A percentile compares a stretch with the other conserved stretches of the same genome.
Conservation (phyloP, 2,888 invertebrate species). For the Stegophylla sp. region DNA sequence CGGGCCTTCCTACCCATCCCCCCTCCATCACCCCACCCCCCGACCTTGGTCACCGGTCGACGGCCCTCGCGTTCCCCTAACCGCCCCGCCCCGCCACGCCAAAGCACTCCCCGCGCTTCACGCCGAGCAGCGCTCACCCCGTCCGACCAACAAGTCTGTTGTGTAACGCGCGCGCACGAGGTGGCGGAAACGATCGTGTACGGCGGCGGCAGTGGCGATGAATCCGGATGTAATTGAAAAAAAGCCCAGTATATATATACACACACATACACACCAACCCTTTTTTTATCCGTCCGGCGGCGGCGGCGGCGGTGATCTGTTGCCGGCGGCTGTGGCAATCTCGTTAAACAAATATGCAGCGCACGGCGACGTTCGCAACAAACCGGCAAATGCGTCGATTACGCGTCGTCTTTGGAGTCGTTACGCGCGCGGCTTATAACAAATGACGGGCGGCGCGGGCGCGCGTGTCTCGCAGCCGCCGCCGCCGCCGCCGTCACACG, state of each 20-base stretch:
- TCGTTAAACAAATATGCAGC: conserved; percentile 40
- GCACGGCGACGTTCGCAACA: background rate
- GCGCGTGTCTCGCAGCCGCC: background rate
- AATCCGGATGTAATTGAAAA: conserved; percentile 50
- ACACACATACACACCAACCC: too few species aligned
- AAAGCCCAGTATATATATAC: conserved; percentile 4
- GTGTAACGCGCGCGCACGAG: too few species aligned
- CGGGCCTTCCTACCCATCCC: background rate
- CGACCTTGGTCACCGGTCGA: too few species aligned
- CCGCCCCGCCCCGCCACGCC: too few species aligned
- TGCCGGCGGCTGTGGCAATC: conserved; percentile 29
- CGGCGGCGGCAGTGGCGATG: background rate
- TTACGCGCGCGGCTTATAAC: conserved; percentile 24
- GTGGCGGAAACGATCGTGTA: conserved; percentile 4
- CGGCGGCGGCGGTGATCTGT: conserved; percentile 27
- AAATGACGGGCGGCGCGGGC: conserved; percentile 22
- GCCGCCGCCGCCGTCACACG: too few species aligned
- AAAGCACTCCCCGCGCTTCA: too few species aligned
- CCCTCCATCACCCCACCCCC: too few species aligned
- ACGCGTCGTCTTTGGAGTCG: background rate
- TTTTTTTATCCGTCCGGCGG: conserved; percentile 12
- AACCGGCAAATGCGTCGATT: conserved; percentile 9
- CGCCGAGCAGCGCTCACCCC: background rate
- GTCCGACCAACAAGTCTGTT: background rate
- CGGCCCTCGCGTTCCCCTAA: too few species aligned